phyloP scores from a whole-genome alignment of 2,888 invertebrate species.

The Synergus umbraculus region DNA sequence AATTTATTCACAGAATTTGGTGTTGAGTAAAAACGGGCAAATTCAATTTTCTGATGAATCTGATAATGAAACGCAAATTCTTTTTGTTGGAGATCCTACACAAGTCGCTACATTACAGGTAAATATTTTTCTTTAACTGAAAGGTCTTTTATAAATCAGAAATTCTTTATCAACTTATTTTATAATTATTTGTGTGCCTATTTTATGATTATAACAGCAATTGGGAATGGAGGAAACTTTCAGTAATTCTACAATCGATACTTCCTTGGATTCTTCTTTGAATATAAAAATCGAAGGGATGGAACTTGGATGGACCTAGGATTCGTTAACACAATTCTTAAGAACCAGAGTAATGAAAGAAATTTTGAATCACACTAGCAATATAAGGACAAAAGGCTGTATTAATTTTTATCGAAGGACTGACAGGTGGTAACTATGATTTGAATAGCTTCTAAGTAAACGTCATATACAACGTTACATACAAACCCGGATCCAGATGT shows the following conservation, averaged over 20 bases:
- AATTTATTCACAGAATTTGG: conserved; percentile 26
- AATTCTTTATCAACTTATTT: too few relatives aligned
- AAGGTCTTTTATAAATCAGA: not conserved
- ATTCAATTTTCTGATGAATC: conserved; percentile 63
- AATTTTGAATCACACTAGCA: conserved; percentile 23
- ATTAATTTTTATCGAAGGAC: conserved; percentile 31
- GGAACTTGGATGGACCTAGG: conserved; percentile 69
- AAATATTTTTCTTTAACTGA: conserved; percentile 19
- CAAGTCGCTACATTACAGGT: conserved; percentile 72
- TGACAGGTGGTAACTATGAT: conserved; percentile 26
- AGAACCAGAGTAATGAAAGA: not conserved
- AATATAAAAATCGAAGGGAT: conserved; percentile 73
- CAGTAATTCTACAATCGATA: conserved; percentile 68
- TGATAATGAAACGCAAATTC: conserved; percentile 70
- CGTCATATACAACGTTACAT: not conserved
- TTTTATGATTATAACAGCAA: conserved; percentile 58
- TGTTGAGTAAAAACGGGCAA: conserved; percentile 60
- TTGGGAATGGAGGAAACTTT: conserved; percentile 68
- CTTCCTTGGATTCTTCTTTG: conserved; percentile 68
- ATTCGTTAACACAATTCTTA: not conserved
- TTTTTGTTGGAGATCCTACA: conserved; percentile 70
- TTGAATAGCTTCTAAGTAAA: conserved; percentile 15
- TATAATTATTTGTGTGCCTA: not conserved
- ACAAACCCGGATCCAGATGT: not conserved
- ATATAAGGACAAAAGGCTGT: conserved; percentile 40